These are phyloP conservation scores for Sarcophaga carnaria DNA, from an alignment of 2,888 invertebrate genomes.

Conservation along the genomic window DNA sequence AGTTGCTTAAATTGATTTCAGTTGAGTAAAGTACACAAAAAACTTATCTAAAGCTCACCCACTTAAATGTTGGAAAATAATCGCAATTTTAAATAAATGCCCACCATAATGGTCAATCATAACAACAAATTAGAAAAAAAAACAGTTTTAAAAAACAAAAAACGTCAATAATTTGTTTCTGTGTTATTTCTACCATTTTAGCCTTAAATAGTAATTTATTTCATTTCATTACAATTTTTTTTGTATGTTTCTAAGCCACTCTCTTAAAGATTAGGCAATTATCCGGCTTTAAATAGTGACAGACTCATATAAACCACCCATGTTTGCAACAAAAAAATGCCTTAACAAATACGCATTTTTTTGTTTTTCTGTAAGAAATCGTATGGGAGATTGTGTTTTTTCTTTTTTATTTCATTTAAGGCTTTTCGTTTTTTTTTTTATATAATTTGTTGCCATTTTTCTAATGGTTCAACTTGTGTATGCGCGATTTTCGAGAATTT, in stretches of 20 bases:
- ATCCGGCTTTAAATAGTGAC: slow-evolving; percentile 67
- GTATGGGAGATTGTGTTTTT: slow-evolving; percentile 40
- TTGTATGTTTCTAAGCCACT: not conserved
- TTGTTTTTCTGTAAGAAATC: not conserved
- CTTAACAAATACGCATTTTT: slow-evolving; percentile 55
- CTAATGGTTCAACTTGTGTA: slow-evolving; percentile 51
- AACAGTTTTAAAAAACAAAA: not conserved
- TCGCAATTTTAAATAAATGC: slow-evolving; percentile 39
- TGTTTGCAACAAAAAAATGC: slow-evolving; percentile 57
- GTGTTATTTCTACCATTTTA: slow-evolving; percentile 62
- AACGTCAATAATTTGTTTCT: slow-evolving; percentile 54
- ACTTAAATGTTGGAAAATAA: no score
- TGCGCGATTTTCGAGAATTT: slow-evolving; percentile 62
- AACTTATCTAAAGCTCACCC: no score
- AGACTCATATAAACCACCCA: slow-evolving; percentile 69
- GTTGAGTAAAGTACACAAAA: no score
- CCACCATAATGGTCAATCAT: slow-evolving; percentile 58
- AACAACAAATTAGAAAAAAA: slow-evolving; percentile 46
- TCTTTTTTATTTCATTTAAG: not conserved
- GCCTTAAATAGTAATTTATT: slow-evolving; percentile 57
- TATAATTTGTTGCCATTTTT: slow-evolving; percentile 35
- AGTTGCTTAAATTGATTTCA: no score
- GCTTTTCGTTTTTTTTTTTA: not conserved
- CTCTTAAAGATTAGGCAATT: slow-evolving; percentile 67
- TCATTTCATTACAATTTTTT: slow-evolving; percentile 2